These are phyloP conservation scores for Synanthedon myopaeformis DNA, from an alignment of 2,888 invertebrate genomes.

Conservation along the genomic window DNA sequence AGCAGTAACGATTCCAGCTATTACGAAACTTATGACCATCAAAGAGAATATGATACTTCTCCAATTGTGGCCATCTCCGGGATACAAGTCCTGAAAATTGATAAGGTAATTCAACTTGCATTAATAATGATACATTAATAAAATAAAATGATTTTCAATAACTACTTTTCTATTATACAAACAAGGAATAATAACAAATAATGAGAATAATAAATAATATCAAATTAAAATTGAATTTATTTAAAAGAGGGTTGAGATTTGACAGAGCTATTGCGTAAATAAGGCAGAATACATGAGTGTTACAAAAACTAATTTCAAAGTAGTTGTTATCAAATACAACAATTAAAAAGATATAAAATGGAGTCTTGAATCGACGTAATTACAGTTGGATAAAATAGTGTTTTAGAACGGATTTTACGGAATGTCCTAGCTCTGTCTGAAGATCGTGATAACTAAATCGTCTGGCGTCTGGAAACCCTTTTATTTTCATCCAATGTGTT, in stretches of 20 bases:
- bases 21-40: slow-evolving; percentile 87
- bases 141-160: no score
- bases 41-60: slow-evolving; percentile 88
- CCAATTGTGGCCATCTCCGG: slow-evolving; percentile 89
- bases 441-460: background rate
- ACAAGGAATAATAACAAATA: no score
- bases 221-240: slow-evolving; percentile 24
- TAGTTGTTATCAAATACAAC: no score
- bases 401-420: background rate
- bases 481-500: no score
- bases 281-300: no score
- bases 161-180: no score
- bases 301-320: no score
- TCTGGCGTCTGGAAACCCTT: background rate
- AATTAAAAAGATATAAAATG: no score
- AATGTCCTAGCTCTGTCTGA: background rate
- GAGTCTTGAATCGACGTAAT: no score
- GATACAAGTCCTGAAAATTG: slow-evolving; percentile 77
- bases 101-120: background rate
- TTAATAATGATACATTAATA: background rate
- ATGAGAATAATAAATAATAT: background rate
- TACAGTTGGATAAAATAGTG: background rate
- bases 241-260: slow-evolving; percentile 16
- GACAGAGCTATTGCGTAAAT: slow-evolving; percentile 6
- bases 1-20: slow-evolving; percentile 89